phyloP scores from a whole-genome alignment of 2,888 invertebrate species.

The Prenolepis imparis region DNA sequence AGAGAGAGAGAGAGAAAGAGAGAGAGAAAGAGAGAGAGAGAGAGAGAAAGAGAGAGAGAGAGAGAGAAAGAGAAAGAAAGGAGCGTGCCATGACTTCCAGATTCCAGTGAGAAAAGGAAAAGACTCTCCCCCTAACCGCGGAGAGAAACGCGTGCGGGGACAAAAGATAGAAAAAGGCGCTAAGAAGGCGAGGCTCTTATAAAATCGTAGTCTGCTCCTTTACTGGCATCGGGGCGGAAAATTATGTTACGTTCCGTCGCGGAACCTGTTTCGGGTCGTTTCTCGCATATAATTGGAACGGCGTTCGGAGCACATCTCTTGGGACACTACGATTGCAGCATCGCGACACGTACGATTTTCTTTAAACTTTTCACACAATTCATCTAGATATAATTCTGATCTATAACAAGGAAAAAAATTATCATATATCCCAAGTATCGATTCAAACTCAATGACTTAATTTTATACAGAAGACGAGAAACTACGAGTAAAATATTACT shows the following conservation, averaged over 20 bases:
- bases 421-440: background rate
- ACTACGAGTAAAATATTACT: too few species aligned
- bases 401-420: background rate
- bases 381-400: slow-evolving; percentile 2
- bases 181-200: slow-evolving; percentile 84
- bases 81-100: slow-evolving; percentile 61
- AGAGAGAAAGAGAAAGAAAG: background rate
- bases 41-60: background rate
- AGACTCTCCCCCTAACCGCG: slow-evolving; percentile 9
- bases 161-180: slow-evolving; percentile 78
- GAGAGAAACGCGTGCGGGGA: slow-evolving; percentile 58
- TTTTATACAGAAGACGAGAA: background rate
- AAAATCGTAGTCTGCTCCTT: slow-evolving; percentile 82
- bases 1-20: slow-evolving; percentile 56
- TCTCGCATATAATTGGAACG: slow-evolving; percentile 84
- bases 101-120: slow-evolving; percentile 59
- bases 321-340: slow-evolving; percentile 64
- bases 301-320: slow-evolving; percentile 71
- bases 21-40: too few species aligned
- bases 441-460: background rate
- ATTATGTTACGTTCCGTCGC: slow-evolving; percentile 84
- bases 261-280: slow-evolving; percentile 83
- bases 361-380: slow-evolving; percentile 31
- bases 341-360: slow-evolving; percentile 36
- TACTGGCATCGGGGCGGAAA: slow-evolving; percentile 83